phyloP scores from a whole-genome alignment of 2,888 invertebrate species.

The Temnothorax rugatulus region DNA sequence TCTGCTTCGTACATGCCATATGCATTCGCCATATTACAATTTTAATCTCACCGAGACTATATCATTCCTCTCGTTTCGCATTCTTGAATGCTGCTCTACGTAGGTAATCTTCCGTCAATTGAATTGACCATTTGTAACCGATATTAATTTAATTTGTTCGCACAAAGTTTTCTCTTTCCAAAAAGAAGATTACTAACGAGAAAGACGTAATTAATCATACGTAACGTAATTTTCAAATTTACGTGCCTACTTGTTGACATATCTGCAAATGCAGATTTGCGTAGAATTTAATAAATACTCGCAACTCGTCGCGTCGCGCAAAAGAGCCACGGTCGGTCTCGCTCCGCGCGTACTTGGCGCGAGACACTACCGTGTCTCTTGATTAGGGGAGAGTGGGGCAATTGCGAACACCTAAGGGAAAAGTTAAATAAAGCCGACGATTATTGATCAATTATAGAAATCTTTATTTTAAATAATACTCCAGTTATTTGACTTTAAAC shows the following conservation, averaged over 20 bases:
- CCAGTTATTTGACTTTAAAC: no score
- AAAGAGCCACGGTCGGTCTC: no score
- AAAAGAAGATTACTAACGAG: background rate
- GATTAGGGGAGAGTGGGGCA: no score
- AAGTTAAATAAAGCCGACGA: no score
- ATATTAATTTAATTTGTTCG: slow-evolving; percentile 21
- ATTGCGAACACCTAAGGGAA: no score
- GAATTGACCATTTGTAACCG: slow-evolving; percentile 32
- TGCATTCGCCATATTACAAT: slow-evolving; percentile 57
- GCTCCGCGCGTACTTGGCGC: no score
- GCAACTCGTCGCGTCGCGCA: no score
- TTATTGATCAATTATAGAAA: no score
- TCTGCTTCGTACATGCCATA: background rate
- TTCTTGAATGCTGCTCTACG: slow-evolving; percentile 61
- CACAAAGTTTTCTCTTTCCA: slow-evolving; percentile 16
- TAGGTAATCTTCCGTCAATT: slow-evolving; percentile 55
- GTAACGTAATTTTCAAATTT: background rate
- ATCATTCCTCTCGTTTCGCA: slow-evolving; percentile 52
- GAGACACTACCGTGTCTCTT: no score
- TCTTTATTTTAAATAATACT: no score
- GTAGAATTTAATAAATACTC: no score
- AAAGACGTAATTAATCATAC: background rate
- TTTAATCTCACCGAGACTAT: slow-evolving; percentile 65
- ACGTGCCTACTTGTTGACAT: background rate
- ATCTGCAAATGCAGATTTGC: background rate